Base-by-base conservation (phyloP, 2,113 vertebrate genomes). In the Sprattus sprattus region DNA sequence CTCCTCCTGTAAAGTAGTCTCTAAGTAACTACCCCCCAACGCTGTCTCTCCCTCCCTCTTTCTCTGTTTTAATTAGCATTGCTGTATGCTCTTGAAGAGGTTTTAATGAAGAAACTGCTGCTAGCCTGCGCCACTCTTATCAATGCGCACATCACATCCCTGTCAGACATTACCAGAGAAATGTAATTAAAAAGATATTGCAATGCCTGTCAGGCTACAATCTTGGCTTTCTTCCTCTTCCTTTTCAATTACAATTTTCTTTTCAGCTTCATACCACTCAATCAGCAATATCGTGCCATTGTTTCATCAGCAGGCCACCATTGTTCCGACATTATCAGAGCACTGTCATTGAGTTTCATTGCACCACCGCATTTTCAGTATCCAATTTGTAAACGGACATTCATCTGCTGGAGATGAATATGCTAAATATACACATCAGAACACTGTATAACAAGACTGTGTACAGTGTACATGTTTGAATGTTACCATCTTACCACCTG, bases 181-280 rank as follows among this genome's bases (percentile, higher is more conserved):
- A 93, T 89, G 91, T 94, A 94, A 94, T 94, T 94, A 93, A 94
- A 94, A 93, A 93, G 92, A 93, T 94, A 94, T 93, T 89, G 93
- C 91, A 93, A 91, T 89, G 92, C 89, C 93, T 94, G 91, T 92
- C 90, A 89, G 90, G 88, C 93, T 92, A 86, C 88, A 92, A 89
- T 88, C 88, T 81, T 89, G 81, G 82, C 45, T 84, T 75, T 81
- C 82, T 89, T 85, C 57, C 25, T 50, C 47, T 50, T 50, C 6
- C 82, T 93, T 94, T 94, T 94, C 93, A 94, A 92, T 93, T 93
- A 92, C 82, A 89, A 28, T 18, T 78, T 88, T 89, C 90, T 90
- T 90, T 94, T 91, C 90, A 84, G 86, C 83, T 90, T 89, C 90
- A 86, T 89, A 93, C 89, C 90, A 90, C 91, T 92, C 91, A 93